Base-by-base conservation (phyloP, 2,888 invertebrate genomes). In the Coleophora flavipennella region DNA sequence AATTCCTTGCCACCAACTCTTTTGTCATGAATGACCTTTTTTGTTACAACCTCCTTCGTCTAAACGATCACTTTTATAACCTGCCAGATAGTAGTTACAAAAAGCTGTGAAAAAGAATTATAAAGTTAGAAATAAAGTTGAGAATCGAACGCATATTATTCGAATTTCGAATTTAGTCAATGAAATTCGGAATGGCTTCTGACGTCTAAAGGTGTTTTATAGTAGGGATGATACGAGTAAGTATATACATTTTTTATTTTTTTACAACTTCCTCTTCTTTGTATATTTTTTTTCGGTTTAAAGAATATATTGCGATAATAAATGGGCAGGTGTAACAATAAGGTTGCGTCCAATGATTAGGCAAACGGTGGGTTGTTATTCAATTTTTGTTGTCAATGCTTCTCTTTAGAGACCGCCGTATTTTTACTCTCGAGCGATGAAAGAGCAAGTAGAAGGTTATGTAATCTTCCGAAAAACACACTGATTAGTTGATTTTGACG, bases 231-330 rank as follows among this genome's bases (percentile, higher is more conserved):
- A n/a, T 70, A 59, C 57, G 56, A 49, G 60, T 59, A 56, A 53
- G 62, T 74, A n/a, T n/a, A n/a, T n/a, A n/a, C n/a, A n/a, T n/a
- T n/a, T n/a, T n/a, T n/a, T 71, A 76, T 76, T 62, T 74, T 71
- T 78, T 77, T 75, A 70, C 58, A 57, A 73, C 80, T 83, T 83
- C 84, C 84, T 78, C 65, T 61, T 49, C 61, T 65, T 80, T 80
- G 59, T 63, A 62, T 61, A n/a, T n/a, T n/a, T 57, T 59, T 54
- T 57, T 49, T 46, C 55, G 57, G 56, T 65, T 62, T 63, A 58
- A 63, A 57, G 51, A 63, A 59, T 55, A 51, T 65, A 62, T 71
- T 67, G 69, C 67, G 62, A 64, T 68, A 68, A 77, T 77, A 78
- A 80, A 77, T 60, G 59, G 53, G 71, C 84, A 83, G 83, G 81